Percentiles rank a stretch among this genome's conserved stretches.
These are phyloP conservation scores for Hydrozoanthus tunicans DNA, from an alignment of 64 coral and sea anemone species.

Conservation along the genomic window DNA sequence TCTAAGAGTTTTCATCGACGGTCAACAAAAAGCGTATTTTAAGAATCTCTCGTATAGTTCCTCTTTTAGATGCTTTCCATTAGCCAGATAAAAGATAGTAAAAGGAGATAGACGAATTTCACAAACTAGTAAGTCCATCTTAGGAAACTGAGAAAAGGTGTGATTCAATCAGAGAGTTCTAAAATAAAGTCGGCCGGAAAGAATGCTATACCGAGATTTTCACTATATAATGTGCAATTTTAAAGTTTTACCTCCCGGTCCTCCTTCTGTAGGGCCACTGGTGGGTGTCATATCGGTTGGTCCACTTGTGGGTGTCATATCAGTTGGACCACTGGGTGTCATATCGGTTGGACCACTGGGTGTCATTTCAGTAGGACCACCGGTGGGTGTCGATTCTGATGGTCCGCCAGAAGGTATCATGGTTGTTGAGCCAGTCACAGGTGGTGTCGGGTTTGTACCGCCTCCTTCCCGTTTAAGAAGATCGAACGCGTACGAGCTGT, in stretches of 20 bases:
- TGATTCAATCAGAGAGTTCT: background rate
- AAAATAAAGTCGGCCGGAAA: background rate
- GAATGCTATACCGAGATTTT: background rate
- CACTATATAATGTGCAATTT: background rate
- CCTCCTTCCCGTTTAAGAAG: slow-evolving; percentile 31
- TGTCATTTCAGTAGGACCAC: background rate
- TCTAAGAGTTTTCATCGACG: too few species aligned
- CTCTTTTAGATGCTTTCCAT: too few species aligned
- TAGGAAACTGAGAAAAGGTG: too few species aligned
- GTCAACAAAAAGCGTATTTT: too few species aligned
- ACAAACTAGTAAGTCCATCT: too few species aligned
- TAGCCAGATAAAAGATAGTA: too few species aligned
- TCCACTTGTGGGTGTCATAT: background rate
- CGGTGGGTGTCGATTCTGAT: background rate
- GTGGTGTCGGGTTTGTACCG: background rate
- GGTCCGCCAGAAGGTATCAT: too few species aligned
- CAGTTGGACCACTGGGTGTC: background rate
- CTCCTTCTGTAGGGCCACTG: background rate
- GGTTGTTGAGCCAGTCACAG: too few species aligned
- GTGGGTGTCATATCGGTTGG: background rate
- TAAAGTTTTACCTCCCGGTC: background rate
- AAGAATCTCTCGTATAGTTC: too few species aligned
- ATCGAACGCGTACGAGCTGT: slow-evolving; percentile 23
- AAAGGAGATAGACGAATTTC: too few species aligned
- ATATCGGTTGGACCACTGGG: background rate